A percentile compares a stretch with the other conserved stretches of the same genome.
phyloP scores from a whole-genome alignment of 2,797 vertebrate genomes.

The Pogonophryne albipinna region DNA sequence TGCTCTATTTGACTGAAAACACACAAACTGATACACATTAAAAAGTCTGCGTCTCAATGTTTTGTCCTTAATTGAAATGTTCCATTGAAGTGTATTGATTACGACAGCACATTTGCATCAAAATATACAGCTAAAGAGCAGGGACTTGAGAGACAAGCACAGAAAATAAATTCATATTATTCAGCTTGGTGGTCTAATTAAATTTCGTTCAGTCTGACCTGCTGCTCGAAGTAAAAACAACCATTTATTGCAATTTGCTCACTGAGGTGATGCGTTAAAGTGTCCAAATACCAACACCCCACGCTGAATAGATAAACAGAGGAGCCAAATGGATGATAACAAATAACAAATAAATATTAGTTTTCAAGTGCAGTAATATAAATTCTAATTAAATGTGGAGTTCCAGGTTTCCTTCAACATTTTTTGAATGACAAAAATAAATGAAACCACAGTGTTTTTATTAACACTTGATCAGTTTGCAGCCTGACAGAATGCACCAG shows the following conservation, averaged over 20 bases:
- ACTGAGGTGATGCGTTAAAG: constrained; percentile 22
- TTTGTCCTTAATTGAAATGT: constrained; percentile 35
- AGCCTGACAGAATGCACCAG: constrained; percentile 21
- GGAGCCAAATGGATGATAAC: constrained; percentile 4
- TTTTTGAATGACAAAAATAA: not conserved
- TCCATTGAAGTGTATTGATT: constrained; percentile 23
- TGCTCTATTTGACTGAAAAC: constrained; percentile 23
- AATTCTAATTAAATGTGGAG: constrained; percentile 2
- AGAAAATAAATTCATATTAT: constrained; percentile 23
- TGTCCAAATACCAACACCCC: constrained; percentile 23
- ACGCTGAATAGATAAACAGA: constrained; percentile 33
- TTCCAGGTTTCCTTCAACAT: not conserved
- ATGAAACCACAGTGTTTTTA: constrained; percentile 17
- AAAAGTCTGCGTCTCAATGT: not conserved
- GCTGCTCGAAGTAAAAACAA: constrained; percentile 24
- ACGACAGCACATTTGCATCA: constrained; percentile 11
- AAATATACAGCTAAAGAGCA: constrained; percentile 34
- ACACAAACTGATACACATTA: constrained; percentile 21
- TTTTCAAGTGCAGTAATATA: constrained; percentile 12
- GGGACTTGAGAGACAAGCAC: constrained; percentile 16
- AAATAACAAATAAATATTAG: not conserved
- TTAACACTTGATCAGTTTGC: constrained; percentile 24
- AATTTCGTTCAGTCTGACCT: constrained; percentile 27
- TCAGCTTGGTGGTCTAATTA: constrained; percentile 25
- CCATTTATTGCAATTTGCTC: constrained; percentile 28